Base-by-base conservation (phyloP, 2,797 vertebrate genomes). In the Poecile montanus region DNA sequence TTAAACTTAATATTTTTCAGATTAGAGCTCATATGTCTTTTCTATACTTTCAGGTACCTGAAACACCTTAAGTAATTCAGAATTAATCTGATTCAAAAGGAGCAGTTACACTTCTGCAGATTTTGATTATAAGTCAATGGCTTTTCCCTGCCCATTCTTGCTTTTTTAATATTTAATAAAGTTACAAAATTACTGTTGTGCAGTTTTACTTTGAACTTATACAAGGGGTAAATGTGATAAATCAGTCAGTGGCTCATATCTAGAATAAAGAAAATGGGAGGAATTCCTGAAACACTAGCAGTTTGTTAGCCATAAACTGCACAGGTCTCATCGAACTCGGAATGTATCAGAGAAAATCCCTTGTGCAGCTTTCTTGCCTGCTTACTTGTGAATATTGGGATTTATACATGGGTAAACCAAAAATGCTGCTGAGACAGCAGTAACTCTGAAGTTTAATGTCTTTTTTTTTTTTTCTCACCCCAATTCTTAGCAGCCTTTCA, bases 141-240 rank as follows among this genome's bases (percentile, higher is more conserved):
- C 38, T 76, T 7, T 83, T 79, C 22, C 86, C 70, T 83, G 47
- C 48, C 47, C 5, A 32, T 81, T 84, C 44, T 91, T 62, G 16
- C 9, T 90, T 84, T 78, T 51, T 88, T 81, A 94, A 86, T 84
- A 84, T 84, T 95, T 94, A 36, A 88, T 60, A 38, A 89, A 65
- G 45, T 66, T 79, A 66, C 50, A 16, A 87, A 82, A 85, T 83
- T 75, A 36, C 12, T 75, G 82, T 58, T 58, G 23, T 47, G 16
- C 5, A 3, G 7, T 75, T 93, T 57, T 51, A 66, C 51, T 42
- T 2, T 45, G 36, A 88, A 73, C 6, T 32, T 70, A 27, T 27
- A 22, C 40, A 75, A 81, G 13, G 13, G 22, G 6, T 77, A 77
- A 92, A 62, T 25, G 34, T 50, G 22, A 67, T 57, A 68, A 67